Evolutionary conservation across 2,888 invertebrate genomes (phyloP).

Genomic region (Tachina lurida): DNA sequence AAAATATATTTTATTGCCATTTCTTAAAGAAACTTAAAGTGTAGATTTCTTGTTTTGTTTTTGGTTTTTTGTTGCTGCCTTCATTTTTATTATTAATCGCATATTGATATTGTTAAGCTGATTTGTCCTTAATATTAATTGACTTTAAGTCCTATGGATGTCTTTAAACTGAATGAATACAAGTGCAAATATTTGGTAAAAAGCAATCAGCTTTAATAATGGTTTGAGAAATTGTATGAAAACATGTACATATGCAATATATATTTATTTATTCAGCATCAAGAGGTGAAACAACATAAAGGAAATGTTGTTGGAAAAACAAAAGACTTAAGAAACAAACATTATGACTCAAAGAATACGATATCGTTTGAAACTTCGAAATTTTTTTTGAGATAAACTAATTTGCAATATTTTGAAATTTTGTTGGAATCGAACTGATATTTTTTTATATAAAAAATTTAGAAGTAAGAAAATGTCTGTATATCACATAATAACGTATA

Average conservation of each 20-base stretch:
- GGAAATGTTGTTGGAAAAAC: conserved; percentile 20
- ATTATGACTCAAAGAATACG: not conserved
- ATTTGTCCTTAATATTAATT: conserved; percentile 72
- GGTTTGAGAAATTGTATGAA: not conserved
- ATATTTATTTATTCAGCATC: not conserved
- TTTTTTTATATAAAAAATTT: no score
- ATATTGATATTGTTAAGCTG: conserved; percentile 70
- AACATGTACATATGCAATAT: not conserved
- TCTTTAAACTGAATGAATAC: conserved; percentile 52
- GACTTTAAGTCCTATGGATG: conserved; percentile 68
- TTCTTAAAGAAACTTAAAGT: not conserved
- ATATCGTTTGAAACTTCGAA: not conserved
- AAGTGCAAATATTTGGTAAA: conserved; percentile 69
- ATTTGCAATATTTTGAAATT: no score
- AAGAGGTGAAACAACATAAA: not conserved
- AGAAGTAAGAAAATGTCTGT: no score
- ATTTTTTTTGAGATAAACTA: no score
- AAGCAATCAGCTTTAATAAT: conserved; percentile 62
- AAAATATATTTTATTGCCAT: conserved; percentile 12
- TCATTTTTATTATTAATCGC: conserved; percentile 60
- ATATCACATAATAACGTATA: no score
- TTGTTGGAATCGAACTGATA: no score
- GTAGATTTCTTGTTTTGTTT: not conserved
- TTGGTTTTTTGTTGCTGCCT: conserved; percentile 21
- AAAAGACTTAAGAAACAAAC: conserved; percentile 49